Base-by-base conservation (phyloP, 2,113 vertebrate genomes). In the Equus przewalskii region DNA sequence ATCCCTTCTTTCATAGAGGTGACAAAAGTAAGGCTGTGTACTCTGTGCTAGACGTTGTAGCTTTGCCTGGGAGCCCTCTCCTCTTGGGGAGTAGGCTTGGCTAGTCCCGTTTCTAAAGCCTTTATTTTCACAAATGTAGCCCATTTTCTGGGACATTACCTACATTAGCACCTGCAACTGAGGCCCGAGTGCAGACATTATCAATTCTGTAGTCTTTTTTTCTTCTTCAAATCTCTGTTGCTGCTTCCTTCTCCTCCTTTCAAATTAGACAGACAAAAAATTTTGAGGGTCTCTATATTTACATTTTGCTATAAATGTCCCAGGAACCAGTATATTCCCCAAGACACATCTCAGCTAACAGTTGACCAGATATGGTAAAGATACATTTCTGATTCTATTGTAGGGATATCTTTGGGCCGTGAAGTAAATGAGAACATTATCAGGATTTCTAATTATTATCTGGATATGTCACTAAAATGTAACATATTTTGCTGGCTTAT, bases 371-470 rank as follows among this genome's bases (percentile, higher is more conserved):
- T 75, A 73, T 81, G 46, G 65, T 82, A 58, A 92, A 87, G 22
- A 30, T 73, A 33, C 28, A 65, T 82, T 88, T 92, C 36, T 88
- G 65, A 73, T 75, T 80, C 56, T 85, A n/a, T 82, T 92, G 11
- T 73, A 56, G n/a, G 51, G 28, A 80, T 58, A 56, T 5, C 46
- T 64, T 96, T 73, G 36, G 24, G 67, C 69, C 26, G 22, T 88
- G 65, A 96, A 73, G 46, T 72, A 73, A 86, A 75, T 88, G 75
- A 92, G 65, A 56, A 73, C n/a, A 73, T 78, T 70, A 36, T 56
- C 33, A 73, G 46, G 76, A 79, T 33, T 95, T 33, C 30, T 91
- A 83, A 79, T 70, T 85, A 89, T 95, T 65, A 91, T 70, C 7
- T 70, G 44, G 44, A 41, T 33, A 58, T 56, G 4, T 69, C 30